Conservation (phyloP, 1,140 invertebrate genomes). For the Galendromus occidentalis region DNA sequence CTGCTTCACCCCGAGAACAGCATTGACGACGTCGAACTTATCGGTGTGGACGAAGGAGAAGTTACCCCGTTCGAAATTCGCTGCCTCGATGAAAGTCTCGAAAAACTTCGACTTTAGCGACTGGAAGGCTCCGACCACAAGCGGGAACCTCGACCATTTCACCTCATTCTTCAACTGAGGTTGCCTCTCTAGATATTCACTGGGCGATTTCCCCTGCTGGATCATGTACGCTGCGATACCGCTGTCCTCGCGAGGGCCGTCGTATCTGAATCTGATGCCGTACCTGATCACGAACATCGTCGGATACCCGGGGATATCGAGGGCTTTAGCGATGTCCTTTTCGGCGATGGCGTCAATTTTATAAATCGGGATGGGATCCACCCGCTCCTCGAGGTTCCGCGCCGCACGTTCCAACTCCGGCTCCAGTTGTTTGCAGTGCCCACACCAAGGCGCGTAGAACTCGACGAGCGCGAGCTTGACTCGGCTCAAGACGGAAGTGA, state of each 20-base stretch:
- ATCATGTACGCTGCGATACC: slow-evolving; percentile 34
- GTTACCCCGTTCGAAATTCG: slow-evolving; percentile 26
- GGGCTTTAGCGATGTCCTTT: slow-evolving; percentile 23
- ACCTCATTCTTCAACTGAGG: slow-evolving; percentile 30
- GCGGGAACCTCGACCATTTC: slow-evolving; percentile 30
- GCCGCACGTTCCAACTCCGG: slow-evolving; percentile 72
- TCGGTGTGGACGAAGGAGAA: slow-evolving; percentile 26
- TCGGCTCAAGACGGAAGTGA: slow-evolving; percentile 31
- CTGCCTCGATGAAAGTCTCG: slow-evolving; percentile 19
- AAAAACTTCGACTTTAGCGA: slow-evolving; percentile 9
- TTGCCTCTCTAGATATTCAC: slow-evolving; percentile 24
- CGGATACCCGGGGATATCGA: slow-evolving; percentile 25
- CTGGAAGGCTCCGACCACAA: slow-evolving; percentile 37
- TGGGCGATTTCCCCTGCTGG: slow-evolving; percentile 33
- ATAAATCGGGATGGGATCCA: slow-evolving; percentile 46
- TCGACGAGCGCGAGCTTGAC: slow-evolving; percentile 32
- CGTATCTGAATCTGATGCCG: slow-evolving; percentile 32
- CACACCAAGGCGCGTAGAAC: slow-evolving; percentile 36
- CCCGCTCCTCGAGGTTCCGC: slow-evolving; percentile 48
- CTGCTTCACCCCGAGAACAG: slow-evolving; percentile 27
- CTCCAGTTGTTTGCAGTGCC: slow-evolving; percentile 33
- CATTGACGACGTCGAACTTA: slow-evolving; percentile 25
- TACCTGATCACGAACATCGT: slow-evolving; percentile 37
- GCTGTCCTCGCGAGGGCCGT: slow-evolving; percentile 32
- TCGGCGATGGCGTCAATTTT: slow-evolving; percentile 26